phyloP scores from a whole-genome alignment of 2,888 invertebrate species.

The Rutpela maculata region DNA sequence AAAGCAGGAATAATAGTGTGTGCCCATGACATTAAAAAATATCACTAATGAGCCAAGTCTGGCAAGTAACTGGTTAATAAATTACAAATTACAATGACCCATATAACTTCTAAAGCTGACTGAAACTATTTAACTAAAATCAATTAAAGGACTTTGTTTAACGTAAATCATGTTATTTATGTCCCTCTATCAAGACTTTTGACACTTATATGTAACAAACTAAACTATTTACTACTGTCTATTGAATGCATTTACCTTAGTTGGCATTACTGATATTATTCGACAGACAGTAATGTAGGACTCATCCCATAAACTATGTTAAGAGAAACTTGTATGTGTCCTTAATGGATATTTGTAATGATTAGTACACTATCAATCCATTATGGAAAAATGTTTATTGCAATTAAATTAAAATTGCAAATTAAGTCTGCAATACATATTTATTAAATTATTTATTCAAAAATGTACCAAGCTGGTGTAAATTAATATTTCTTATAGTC shows the following conservation, averaged over 20 bases:
- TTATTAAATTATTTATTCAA: too few species aligned
- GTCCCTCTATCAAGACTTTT: constrained; percentile 14
- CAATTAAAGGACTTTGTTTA: constrained; percentile 47
- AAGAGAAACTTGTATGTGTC: background rate
- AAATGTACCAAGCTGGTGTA: too few species aligned
- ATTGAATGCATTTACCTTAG: constrained; percentile 3
- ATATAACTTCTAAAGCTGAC: constrained; percentile 58
- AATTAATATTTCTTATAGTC: too few species aligned
- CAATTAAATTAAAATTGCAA: background rate
- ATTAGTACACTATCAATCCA: background rate
- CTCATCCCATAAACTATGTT: background rate
- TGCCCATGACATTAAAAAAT: constrained; percentile 59
- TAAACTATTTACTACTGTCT: constrained; percentile 13
- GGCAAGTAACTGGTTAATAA: constrained; percentile 62
- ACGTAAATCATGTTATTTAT: constrained; percentile 21
- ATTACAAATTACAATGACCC: constrained; percentile 64
- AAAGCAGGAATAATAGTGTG: constrained; percentile 58
- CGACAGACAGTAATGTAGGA: background rate
- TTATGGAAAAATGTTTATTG: background rate
- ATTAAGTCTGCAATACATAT: too few species aligned
- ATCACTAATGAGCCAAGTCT: constrained; percentile 63
- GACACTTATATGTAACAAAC: constrained; percentile 9
- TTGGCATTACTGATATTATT: background rate
- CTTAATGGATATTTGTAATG: background rate
- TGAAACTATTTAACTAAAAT: constrained; percentile 50